Percentiles rank a stretch among this genome's conserved stretches.
These are phyloP conservation scores for Pipra filicauda DNA, from an alignment of 2,113 vertebrate genomes.

Conservation along the genomic window DNA sequence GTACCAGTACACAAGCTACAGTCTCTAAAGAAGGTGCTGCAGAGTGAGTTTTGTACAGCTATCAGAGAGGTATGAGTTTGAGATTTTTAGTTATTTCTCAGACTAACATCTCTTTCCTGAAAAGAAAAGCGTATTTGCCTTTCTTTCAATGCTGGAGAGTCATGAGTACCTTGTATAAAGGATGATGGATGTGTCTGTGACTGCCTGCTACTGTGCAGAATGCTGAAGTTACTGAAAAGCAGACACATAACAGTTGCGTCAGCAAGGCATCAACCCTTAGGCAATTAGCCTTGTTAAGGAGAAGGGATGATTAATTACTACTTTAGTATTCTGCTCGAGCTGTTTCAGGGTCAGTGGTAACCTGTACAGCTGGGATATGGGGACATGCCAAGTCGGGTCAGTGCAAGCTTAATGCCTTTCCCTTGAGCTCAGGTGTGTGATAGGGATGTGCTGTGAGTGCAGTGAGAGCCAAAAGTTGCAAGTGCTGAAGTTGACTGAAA, in stretches of 20 bases:
- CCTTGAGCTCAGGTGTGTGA: neutral
- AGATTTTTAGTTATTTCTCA: slow-evolving; percentile 30
- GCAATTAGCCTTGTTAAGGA: slow-evolving; percentile 2
- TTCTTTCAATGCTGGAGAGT: neutral
- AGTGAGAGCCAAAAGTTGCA: neutral
- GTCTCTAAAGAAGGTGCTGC: slow-evolving; percentile 96
- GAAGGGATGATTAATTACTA: neutral
- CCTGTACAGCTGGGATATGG: neutral
- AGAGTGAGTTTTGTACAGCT: slow-evolving; percentile 99
- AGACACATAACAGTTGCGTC: neutral
- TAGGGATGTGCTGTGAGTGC: neutral
- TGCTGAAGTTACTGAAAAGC: neutral
- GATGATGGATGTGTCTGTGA: neutral
- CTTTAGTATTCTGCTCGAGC: neutral
- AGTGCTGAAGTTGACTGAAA: neutral
- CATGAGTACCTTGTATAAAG: neutral
- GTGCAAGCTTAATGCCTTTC: neutral
- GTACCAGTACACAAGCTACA: slow-evolving; percentile 96
- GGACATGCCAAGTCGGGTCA: neutral
- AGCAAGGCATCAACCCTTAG: neutral
- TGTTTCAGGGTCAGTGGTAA: neutral
- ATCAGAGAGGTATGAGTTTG: slow-evolving; percentile 92
- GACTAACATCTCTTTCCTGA: neutral
- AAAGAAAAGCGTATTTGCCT: neutral
- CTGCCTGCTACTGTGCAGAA: neutral